Base-by-base conservation (phyloP, 2,888 invertebrate species). In the Trachelus troglodyta region DNA sequence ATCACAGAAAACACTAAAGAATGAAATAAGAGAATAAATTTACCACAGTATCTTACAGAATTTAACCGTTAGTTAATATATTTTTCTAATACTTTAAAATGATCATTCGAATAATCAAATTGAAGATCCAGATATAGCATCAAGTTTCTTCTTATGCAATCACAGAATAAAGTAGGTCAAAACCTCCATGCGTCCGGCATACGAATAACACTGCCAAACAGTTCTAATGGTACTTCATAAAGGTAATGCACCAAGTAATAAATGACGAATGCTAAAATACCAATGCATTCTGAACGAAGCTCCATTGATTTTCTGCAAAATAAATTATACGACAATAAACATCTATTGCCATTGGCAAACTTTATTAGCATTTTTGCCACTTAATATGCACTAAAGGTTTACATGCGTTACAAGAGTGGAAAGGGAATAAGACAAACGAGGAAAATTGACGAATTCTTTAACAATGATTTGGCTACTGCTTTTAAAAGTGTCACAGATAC, bases 121-220 rank as follows among this genome's bases (percentile, higher is more conserved):
- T 56, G 23, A 56, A 23, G 56, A 56, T 56, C 23, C 56, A 56
- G 56, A 56, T 56, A 23, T 56, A 56, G 80, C 69, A 56, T 23
- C 73, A 34, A 35, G 75, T 80, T 81, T 78, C 75, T 80, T 68
- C 75, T 78, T 76, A 81, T 77, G 75, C 77, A 78, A 76, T 30
- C 69, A 12, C 35, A 76, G 73, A 76, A 83, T 79, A 79, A 82
- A 84, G 81, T 81, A 35, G 79, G 81, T 82, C 80, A 81, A 83
- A 83, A 74, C 68, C 77, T 56, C 33, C 73, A 81, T 79, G 75
- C 35, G 69, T 12, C 35, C 15, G 69, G 80, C 79, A 82, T 84
- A 76, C 69, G 74, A 81, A 84, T 80, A 34, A 79, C 76, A 34
- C n/a, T 74, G 4, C 35, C 31, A 34, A 75, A 75, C 23, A 40